Evolutionary conservation across 2,113 vertebrate genomes (phyloP).

Genomic region (Struthidea cinerea): DNA sequence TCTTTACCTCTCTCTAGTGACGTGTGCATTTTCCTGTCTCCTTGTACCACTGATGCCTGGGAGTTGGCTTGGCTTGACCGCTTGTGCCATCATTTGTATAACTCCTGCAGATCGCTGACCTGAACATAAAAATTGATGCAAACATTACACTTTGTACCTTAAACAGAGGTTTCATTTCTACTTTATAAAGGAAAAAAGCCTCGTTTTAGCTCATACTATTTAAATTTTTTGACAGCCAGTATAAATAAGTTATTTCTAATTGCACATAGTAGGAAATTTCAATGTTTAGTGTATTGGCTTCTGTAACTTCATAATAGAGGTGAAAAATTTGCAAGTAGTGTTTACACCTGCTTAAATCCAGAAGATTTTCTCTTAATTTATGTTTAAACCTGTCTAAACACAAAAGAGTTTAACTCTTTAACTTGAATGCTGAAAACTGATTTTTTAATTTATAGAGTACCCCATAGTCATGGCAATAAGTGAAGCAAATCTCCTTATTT

Average conservation of each 20-base stretch:
- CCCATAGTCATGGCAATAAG: background rate
- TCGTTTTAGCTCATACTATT: background rate
- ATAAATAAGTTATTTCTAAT: background rate
- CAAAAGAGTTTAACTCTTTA: background rate
- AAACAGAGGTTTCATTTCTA: background rate
- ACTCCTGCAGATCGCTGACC: background rate
- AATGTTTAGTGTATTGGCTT: background rate
- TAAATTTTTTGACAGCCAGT: background rate
- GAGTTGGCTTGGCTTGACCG: background rate
- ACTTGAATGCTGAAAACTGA: background rate
- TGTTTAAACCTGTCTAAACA: background rate
- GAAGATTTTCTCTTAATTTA: background rate
- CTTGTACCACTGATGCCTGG: background rate
- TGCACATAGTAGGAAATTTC: background rate
- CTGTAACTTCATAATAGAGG: background rate
- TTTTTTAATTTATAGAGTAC: background rate
- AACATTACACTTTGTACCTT: background rate
- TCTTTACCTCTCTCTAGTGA: constrained; percentile 25
- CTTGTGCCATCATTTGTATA: background rate
- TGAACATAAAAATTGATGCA: background rate
- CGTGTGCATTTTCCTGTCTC: background rate
- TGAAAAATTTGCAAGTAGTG: background rate
- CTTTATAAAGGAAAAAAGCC: background rate
- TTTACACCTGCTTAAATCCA: background rate
- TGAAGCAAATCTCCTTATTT: background rate